Evolutionary conservation across 2,888 invertebrate species (phyloP).

Genomic region (Teleogryllus oceanicus): DNA sequence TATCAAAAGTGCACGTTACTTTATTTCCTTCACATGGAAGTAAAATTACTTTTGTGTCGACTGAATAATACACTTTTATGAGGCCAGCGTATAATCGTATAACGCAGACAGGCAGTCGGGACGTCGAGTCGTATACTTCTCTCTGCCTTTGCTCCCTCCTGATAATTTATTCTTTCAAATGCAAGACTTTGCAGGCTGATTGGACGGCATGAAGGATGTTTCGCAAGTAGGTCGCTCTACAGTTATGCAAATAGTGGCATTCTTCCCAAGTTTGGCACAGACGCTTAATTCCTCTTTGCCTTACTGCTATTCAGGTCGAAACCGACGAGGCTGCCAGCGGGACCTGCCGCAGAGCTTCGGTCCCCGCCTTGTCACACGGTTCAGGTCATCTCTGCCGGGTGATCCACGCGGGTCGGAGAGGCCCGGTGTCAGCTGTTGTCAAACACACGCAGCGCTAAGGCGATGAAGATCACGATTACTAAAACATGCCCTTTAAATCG

Average conservation of each 20-base stretch:
- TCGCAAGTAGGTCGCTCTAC: constrained; percentile 1
- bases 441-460: too few species aligned
- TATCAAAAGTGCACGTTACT: constrained; percentile 9
- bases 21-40: constrained; percentile 18
- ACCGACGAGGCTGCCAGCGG: neutral
- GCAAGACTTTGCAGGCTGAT: constrained; percentile 6
- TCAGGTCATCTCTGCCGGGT: too few species aligned
- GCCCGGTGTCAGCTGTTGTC: too few species aligned
- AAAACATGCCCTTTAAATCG: too few species aligned
- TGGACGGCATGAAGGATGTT: neutral
- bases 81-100: constrained; percentile 18
- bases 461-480: too few species aligned
- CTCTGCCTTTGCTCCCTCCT: constrained; percentile 5
- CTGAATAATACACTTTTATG: constrained; percentile 18
- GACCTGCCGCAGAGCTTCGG: too few species aligned
- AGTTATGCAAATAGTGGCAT: neutral
- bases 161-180: constrained; percentile 9
- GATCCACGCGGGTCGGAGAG: too few species aligned
- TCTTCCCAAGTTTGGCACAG: neutral
- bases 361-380: too few species aligned
- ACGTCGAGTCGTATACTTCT: constrained; percentile 9
- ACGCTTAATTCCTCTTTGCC: neutral
- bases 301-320: neutral
- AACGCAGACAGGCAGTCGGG: neutral
- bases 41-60: constrained; percentile 18